Conservation (phyloP, 2,113 vertebrate species). For the Takifugu flavidus region DNA sequence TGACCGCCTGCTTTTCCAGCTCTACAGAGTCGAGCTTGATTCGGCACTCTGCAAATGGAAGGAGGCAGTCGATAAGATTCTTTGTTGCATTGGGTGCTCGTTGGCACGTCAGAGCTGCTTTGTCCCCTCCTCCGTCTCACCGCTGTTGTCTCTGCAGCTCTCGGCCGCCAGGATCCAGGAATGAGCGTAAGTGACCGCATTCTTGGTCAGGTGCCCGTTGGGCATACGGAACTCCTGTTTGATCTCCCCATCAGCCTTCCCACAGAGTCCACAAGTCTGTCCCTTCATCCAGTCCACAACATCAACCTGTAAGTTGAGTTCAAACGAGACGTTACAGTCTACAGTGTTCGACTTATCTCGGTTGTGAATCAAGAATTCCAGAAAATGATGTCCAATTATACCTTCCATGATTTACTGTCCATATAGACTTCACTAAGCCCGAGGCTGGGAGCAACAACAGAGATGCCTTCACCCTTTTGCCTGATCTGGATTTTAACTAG, state of each 20-base stretch:
- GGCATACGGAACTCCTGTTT: slow-evolving; percentile 75
- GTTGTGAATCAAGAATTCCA: background rate
- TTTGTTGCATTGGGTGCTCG: background rate
- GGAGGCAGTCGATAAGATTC: background rate
- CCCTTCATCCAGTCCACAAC: slow-evolving; percentile 78
- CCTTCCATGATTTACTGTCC: slow-evolving; percentile 46
- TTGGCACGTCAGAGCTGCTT: no score
- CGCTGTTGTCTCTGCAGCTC: slow-evolving; percentile 63
- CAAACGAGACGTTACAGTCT: no score
- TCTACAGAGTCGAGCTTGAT: slow-evolving; percentile 68
- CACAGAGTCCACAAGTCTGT: slow-evolving; percentile 80
- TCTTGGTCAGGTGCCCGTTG: slow-evolving; percentile 63
- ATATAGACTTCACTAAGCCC: slow-evolving; percentile 68
- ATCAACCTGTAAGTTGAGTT: background rate
- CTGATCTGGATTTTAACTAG: slow-evolving; percentile 58
- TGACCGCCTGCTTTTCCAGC: slow-evolving; percentile 60
- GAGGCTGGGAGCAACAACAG: slow-evolving; percentile 46
- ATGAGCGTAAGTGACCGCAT: slow-evolving; percentile 71
- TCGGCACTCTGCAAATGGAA: slow-evolving; percentile 64
- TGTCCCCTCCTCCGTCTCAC: slow-evolving; percentile 15
- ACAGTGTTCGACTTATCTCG: no score
- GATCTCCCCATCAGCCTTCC: slow-evolving; percentile 76
- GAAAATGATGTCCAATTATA: slow-evolving; percentile 15
- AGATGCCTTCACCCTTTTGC: slow-evolving; percentile 43
- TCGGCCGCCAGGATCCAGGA: slow-evolving; percentile 78